Conservation (phyloP, 2,797 vertebrate genomes). For the Ataeniobius toweri region DNA sequence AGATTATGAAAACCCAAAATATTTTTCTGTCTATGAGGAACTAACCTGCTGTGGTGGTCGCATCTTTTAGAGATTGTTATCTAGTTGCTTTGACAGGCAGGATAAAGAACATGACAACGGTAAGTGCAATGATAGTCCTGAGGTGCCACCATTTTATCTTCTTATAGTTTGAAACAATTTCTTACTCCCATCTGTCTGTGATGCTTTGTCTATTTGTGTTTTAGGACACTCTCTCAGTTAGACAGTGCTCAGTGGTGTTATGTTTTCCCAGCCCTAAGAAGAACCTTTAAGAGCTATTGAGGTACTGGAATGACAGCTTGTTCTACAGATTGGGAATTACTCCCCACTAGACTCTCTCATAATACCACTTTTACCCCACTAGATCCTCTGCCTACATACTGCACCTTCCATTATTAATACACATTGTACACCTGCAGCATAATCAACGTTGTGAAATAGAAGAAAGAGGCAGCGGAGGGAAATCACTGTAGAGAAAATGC, state of each 20-base stretch:
- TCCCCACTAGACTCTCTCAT: conserved; percentile 23
- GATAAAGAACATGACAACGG: conserved; percentile 20
- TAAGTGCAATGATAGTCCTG: conserved; percentile 19
- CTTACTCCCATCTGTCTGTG: conserved; percentile 24
- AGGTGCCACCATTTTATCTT: conserved; percentile 23
- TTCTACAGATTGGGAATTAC: conserved; percentile 47
- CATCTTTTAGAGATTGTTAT: conserved; percentile 27
- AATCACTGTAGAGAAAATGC: conserved; percentile 20
- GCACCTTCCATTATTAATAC: conserved; percentile 44
- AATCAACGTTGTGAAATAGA: conserved; percentile 36
- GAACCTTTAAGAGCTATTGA: conserved; percentile 24
- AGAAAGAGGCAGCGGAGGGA: conserved; percentile 10
- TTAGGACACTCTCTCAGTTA: conserved; percentile 22
- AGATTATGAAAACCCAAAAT: neutral
- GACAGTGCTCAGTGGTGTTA: conserved; percentile 24
- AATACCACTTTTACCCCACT: conserved; percentile 26
- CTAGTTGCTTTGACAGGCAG: conserved; percentile 42
- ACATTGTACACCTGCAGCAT: conserved; percentile 36
- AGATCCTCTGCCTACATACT: conserved; percentile 14
- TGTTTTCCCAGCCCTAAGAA: conserved; percentile 27
- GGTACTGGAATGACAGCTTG: conserved; percentile 23
- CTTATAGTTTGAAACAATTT: conserved; percentile 38
- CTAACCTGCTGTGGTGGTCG: conserved; percentile 32
- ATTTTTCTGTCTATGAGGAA: conserved; percentile 39
- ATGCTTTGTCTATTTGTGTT: conserved; percentile 19